Base-by-base conservation (phyloP, 2,888 invertebrate genomes). In the Eupithecia subumbrata region DNA sequence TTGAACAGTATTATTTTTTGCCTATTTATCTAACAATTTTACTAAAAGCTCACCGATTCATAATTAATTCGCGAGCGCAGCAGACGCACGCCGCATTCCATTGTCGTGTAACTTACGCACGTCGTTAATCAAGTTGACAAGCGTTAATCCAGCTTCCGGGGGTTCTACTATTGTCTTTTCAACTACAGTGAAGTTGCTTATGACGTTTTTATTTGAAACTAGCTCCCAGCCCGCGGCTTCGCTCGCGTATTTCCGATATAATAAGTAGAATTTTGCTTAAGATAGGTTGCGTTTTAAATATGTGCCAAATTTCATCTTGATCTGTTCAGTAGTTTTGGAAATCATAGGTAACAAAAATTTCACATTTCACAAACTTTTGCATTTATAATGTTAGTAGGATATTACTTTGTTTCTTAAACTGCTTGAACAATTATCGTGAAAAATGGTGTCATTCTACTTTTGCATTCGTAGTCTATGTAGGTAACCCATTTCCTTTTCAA, bases 81-180 rank as follows among this genome's bases (percentile, higher is more conserved):
- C 90, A 91, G 88, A 89, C 88, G 91, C 89, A 91, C 89, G 87
- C 90, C 91, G 90, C 93, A 93, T 93, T 89, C 91, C 93, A 92
- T 92, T 92, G 92, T 92, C 90, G 90, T 91, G 92, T 93, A 92
- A 91, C 93, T 92, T 92, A 92, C 92, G 93, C 92, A 91, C 93
- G 87, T 93, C 94, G 92, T 94, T 90, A 91, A 93, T 94, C 94
- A 94, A 88, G 90, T 92, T 93, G 94, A 94, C 94, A 94, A 94
- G 91, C 94, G 93, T 94, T 94, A 94, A 94, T 94, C 92, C 92
- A 92, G 94, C 92, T 92, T 94, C 94, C 94, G 93, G 91, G 85
- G 82, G 77, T 83, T 81, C 80, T 91, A 91, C 91, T 82, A 85
- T 14, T 66, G 66, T 72, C 66, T 64, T 11, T 64, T 30, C 34